Base-by-base conservation (phyloP, 2,888 invertebrate genomes). In the Acanthosepion pharaonis region DNA sequence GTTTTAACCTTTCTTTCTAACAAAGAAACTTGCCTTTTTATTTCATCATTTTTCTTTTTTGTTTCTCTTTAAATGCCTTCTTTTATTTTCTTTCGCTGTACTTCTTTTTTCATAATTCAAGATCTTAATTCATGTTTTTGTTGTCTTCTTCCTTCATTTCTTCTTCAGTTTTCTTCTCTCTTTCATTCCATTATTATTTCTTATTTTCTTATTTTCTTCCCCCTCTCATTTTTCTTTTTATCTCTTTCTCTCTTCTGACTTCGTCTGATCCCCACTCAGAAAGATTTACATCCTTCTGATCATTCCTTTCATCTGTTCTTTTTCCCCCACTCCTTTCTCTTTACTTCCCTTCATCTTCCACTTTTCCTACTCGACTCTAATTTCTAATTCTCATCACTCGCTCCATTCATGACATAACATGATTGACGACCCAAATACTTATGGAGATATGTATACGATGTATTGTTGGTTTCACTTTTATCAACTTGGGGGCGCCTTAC, bases 361-460 rank as follows among this genome's bases (percentile, higher is more conserved):
- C 11, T 78, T n/a, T 33, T 78, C 11, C 78, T 78, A 15, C 15
- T 33, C 78, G n/a, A 15, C 78, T 78, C 78, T 78, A n/a, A 78
- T 78, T 78, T 78, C 78, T 33, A 78, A 78, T 78, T 78, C 78
- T 11, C 78, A 33, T 78, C 78, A 78, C n/a, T 78, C 78, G 78
- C 78, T 18, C 78, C n/a, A 78, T 78, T 78, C 78, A 78, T 78
- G 78, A 78, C 78, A 78, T 78, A 78, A 78, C 78, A 78, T 78
- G 78, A 78, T 78, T 78, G 78, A 78, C 78, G 78, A 78, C 78
- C 78, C 78, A 78, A 78, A 78, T 78, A 78, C 78, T 78, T 78
- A 78, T 78, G 78, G 78, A 78, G 78, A 78, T 78, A 78, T 78
- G 78, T 78, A 78, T 78, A 78, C 78, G 78, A 78, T 78, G 78